Evolutionary conservation across 2,888 invertebrate species (phyloP).

Genomic region (Rhingia campestris): DNA sequence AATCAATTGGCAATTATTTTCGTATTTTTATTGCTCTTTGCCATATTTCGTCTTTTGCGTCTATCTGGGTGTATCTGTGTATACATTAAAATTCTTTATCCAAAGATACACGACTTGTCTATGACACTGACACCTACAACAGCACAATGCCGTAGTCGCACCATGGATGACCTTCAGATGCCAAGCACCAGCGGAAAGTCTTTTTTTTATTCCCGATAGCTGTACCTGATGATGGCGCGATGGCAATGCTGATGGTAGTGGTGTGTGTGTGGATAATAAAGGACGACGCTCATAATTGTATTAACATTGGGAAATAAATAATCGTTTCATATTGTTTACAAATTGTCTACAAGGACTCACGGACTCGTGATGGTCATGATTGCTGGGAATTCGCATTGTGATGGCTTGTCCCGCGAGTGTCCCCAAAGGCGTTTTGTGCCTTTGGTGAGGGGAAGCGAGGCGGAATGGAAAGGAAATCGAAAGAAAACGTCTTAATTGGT

Average conservation of each 20-base stretch:
- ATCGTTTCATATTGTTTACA: conserved; percentile 72
- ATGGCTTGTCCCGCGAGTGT: conserved; percentile 18
- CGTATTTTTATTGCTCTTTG: conserved; percentile 68
- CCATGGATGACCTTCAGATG: conserved; percentile 66
- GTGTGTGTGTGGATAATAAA: conserved; percentile 25
- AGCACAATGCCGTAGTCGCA: not conserved
- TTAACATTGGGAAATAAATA: conserved; percentile 67
- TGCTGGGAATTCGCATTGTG: conserved; percentile 25
- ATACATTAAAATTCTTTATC: conserved; percentile 61
- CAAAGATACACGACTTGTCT: conserved; percentile 66
- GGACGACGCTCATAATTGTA: conserved; percentile 61
- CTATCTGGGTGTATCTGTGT: conserved; percentile 27
- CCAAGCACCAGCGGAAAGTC: conserved; percentile 30
- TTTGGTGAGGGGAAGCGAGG: not conserved
- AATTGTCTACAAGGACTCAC: conserved; percentile 72
- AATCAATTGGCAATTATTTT: conserved; percentile 74
- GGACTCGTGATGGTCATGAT: conserved; percentile 47
- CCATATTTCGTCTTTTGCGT: conserved; percentile 67
- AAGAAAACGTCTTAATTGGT: conserved; percentile 55
- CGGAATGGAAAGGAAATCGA: conserved; percentile 49
- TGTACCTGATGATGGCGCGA: conserved; percentile 1
- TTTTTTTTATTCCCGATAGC: conserved; percentile 26
- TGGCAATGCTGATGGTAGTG: not conserved
- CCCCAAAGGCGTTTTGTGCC: conserved; percentile 31
- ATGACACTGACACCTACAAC: conserved; percentile 44